These are phyloP conservation scores for Anguilla pacifica DNA, from an alignment of 2,797 vertebrate genomes.

Conservation along the genomic window DNA sequence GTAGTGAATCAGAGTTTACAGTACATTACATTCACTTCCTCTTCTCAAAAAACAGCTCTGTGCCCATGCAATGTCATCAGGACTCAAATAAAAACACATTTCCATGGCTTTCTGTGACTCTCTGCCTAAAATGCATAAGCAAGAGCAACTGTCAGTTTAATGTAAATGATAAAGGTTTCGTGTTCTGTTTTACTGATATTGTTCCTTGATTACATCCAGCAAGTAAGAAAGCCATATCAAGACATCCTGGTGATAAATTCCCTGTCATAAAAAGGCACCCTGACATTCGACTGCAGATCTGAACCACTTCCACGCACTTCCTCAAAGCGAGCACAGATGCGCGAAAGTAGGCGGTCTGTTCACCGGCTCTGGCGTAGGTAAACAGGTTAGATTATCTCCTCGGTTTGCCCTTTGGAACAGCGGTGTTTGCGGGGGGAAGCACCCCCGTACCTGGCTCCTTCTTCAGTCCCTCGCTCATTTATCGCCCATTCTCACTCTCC, in stretches of 20 bases:
- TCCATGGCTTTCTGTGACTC: background rate
- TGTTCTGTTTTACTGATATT: background rate
- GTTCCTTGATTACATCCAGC: background rate
- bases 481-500: background rate
- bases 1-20: background rate
- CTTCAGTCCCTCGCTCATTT: background rate
- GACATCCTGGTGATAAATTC: background rate
- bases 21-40: background rate
- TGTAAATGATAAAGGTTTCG: background rate
- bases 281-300: background rate
- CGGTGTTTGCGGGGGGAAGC: background rate
- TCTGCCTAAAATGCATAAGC: background rate
- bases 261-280: background rate
- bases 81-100: background rate
- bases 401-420: constrained; percentile 4
- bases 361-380: background rate
- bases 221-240: background rate
- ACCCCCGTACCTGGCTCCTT: background rate
- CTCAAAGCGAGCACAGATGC: background rate
- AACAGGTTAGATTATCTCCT: background rate
- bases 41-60: background rate
- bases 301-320: background rate
- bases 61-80: background rate
- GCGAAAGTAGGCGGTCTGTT: background rate
- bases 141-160: background rate